Conservation (phyloP, 2,113 vertebrate species). For the Bettongia penicillata region DNA sequence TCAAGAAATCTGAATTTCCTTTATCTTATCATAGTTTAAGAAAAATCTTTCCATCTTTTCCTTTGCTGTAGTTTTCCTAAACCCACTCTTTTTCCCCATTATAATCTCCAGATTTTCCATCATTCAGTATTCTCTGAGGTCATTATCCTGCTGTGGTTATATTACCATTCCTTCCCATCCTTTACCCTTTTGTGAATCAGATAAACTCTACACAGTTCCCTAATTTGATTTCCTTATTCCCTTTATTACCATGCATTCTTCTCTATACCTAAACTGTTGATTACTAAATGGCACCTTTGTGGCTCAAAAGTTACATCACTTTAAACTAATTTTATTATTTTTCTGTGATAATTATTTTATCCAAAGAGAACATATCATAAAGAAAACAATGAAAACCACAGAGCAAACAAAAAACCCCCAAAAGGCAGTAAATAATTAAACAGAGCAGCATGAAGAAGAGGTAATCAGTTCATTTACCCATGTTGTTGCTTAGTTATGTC, state of each 20-base stretch:
- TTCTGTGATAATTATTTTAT: too few species aligned
- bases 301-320: too few species aligned
- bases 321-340: too few species aligned
- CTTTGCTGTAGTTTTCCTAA: neutral
- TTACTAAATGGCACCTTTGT: neutral
- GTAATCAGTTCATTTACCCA: neutral
- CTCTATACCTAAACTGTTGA: neutral
- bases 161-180: neutral
- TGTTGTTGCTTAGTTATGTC: neutral
- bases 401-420: too few species aligned
- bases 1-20: neutral
- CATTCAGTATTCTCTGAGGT: neutral
- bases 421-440: too few species aligned
- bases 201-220: neutral
- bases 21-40: neutral
- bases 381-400: too few species aligned
- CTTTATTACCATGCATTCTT: neutral
- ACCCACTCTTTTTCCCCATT: neutral
- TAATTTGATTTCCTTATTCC: neutral
- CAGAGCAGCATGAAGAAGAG: neutral
- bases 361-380: too few species aligned
- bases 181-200: neutral
- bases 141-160: neutral
- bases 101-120: neutral
- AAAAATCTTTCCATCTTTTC: neutral